Conservation (phyloP, 2,113 vertebrate genomes). For the Ptilorrhoa leucosticta region DNA sequence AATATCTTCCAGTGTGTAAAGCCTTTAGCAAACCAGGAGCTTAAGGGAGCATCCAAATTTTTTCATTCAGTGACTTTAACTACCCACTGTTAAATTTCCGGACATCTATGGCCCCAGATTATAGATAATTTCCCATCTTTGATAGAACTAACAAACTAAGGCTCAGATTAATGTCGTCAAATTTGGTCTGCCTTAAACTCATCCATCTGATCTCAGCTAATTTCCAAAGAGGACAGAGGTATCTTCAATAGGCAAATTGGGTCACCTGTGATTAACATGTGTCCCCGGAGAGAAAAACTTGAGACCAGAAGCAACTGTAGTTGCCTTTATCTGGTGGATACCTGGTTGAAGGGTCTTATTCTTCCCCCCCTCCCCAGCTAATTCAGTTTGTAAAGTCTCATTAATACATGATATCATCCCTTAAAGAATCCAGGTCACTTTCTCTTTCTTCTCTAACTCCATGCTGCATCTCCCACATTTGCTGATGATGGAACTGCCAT, state of each 20-base stretch:
- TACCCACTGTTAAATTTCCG: background rate
- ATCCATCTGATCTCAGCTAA: background rate
- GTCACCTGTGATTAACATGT: background rate
- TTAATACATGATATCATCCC: background rate
- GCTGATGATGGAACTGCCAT: background rate
- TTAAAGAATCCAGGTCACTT: background rate
- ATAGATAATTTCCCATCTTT: accelerated
- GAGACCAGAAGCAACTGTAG: background rate
- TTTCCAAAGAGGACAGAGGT: background rate
- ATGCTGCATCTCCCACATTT: background rate
- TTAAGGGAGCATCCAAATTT: background rate
- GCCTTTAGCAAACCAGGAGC: background rate
- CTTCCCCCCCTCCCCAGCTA: accelerated
- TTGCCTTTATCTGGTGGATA: background rate
- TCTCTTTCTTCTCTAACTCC: background rate
- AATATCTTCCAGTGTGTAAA: background rate
- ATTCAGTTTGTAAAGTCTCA: background rate
- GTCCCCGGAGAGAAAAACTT: background rate
- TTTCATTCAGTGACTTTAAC: background rate
- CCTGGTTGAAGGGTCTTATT: background rate
- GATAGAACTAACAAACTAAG: background rate
- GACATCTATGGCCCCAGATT: background rate
- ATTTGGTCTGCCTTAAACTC: background rate
- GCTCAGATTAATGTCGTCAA: background rate
- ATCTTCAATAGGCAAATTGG: background rate